Percentiles rank a stretch among this genome's conserved stretches.
Conservation (phyloP, 2,113 vertebrate genomes). For the Xiphophorus hellerii region DNA sequence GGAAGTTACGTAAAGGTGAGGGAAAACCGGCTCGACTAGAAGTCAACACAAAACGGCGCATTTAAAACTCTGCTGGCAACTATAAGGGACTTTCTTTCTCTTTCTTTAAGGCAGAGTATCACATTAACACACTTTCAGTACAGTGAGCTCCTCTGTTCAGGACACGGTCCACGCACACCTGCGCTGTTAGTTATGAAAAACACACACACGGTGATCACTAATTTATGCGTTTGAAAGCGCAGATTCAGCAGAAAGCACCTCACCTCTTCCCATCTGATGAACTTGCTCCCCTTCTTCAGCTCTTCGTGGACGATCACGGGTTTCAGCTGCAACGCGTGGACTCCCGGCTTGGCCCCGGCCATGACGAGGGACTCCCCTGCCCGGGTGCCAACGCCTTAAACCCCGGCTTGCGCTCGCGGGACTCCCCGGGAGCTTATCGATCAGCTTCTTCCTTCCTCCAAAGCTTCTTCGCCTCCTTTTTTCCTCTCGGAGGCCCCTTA, state of each 20-base stretch:
- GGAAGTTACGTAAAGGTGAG: neutral
- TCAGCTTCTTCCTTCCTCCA: constrained; percentile 17
- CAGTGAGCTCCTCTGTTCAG: constrained; percentile 24
- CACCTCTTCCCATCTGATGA: constrained; percentile 95
- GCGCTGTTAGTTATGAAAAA: constrained; percentile 1
- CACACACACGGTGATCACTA: neutral
- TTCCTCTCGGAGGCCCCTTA: constrained; percentile 17
- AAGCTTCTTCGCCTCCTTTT: neutral
- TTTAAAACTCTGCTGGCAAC: constrained; percentile 21
- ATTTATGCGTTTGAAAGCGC: neutral
- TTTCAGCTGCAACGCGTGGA: constrained; percentile 91
- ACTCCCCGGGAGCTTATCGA: constrained; percentile 44
- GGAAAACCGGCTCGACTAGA: constrained; percentile 70
- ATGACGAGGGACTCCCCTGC: constrained; percentile 76
- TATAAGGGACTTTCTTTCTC: neutral
- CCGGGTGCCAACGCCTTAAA: constrained; percentile 77
- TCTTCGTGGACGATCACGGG: constrained; percentile 84
- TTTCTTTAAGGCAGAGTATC: constrained; percentile 12
- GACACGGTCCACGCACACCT: constrained; percentile 30
- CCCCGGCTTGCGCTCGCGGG: constrained; percentile 58
- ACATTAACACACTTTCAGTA: constrained; percentile 16
- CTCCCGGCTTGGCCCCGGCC: constrained; percentile 92
- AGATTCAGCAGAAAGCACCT: constrained; percentile 33
- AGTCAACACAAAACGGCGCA: constrained; percentile 45
- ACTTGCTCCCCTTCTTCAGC: constrained; percentile 87